These are phyloP conservation scores for Mesorhabditis spiculigera DNA, from an alignment of 2,888 invertebrate genomes.

Conservation along the genomic window DNA sequence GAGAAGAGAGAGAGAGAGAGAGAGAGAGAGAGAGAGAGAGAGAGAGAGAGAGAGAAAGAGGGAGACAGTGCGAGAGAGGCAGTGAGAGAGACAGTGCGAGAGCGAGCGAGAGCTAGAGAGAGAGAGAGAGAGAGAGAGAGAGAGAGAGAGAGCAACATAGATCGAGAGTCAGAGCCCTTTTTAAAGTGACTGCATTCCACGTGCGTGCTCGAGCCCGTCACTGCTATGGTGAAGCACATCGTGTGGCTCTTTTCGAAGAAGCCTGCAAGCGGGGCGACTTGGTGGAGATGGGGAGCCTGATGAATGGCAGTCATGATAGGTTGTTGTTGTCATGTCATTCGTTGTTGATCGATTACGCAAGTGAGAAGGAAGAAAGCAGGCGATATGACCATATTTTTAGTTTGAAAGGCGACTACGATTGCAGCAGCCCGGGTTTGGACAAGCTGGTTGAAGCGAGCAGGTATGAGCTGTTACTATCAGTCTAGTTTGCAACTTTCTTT, in stretches of 20 bases:
- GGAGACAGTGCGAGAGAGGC: neutral
- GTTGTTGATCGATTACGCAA: too few species aligned
- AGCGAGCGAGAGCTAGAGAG: too few species aligned
- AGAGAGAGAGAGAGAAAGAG: too few species aligned
- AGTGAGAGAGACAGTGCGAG: too few species aligned
- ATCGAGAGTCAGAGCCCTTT: neutral
- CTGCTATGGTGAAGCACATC: conserved; percentile 76
- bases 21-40: too few species aligned
- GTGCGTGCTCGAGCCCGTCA: conserved; percentile 82
- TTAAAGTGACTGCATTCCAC: conserved; percentile 64
- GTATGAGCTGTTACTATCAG: neutral
- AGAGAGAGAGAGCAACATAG: too few species aligned
- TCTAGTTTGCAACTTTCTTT: too few species aligned
- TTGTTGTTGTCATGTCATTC: too few species aligned
- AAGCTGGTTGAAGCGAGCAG: conserved; percentile 63
- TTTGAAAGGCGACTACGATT: conserved; percentile 70
- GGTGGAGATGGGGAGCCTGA: conserved; percentile 69
- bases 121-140: too few species aligned
- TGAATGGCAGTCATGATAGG: conserved; percentile 85
- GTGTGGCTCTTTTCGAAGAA: conserved; percentile 76
- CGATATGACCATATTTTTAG: too few species aligned
- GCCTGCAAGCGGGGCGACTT: conserved; percentile 63
- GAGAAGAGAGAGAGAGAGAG: too few species aligned
- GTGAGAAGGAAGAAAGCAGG: too few species aligned
- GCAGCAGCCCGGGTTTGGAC: conserved; percentile 83